Evolutionary conservation across 1,140 invertebrate species (phyloP).

Genomic region (Drosophila busckii): DNA sequence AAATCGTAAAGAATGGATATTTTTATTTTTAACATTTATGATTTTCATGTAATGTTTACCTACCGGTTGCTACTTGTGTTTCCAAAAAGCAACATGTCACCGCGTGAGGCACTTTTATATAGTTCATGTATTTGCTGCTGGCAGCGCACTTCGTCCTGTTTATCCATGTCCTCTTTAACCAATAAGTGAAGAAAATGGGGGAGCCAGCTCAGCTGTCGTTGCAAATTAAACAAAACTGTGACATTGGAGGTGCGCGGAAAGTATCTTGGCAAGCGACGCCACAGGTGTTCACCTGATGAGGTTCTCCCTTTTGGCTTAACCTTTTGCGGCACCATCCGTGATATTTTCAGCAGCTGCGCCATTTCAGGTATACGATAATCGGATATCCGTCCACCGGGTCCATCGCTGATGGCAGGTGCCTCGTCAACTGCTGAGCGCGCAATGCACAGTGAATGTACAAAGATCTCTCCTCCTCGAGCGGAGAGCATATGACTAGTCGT

Average conservation of each 20-base stretch:
- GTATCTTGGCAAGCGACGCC: conserved; percentile 90
- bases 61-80: conserved; percentile 81
- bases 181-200: conserved; percentile 89
- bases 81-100: conserved; percentile 87
- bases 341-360: conserved; percentile 91
- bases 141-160: conserved; percentile 92
- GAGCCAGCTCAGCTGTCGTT: conserved; percentile 87
- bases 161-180: conserved; percentile 90
- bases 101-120: conserved; percentile 89
- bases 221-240: conserved; percentile 87
- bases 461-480: conserved; percentile 97
- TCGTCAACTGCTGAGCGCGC: conserved; percentile 94
- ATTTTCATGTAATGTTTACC: not conserved
- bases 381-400: conserved; percentile 93
- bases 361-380: conserved; percentile 95
- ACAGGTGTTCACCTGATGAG: conserved; percentile 83
- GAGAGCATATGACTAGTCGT: conserved; percentile 95
- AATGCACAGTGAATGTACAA: conserved; percentile 94
- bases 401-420: conserved; percentile 96
- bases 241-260: conserved; percentile 90
- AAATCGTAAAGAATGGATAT: not conserved
- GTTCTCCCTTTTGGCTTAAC: conserved; percentile 67
- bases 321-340: conserved; percentile 87
- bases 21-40: not conserved
- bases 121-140: conserved; percentile 92